These are phyloP conservation scores for Gambusia affinis DNA, from an alignment of 2,113 vertebrate genomes.

Conservation along the genomic window DNA sequence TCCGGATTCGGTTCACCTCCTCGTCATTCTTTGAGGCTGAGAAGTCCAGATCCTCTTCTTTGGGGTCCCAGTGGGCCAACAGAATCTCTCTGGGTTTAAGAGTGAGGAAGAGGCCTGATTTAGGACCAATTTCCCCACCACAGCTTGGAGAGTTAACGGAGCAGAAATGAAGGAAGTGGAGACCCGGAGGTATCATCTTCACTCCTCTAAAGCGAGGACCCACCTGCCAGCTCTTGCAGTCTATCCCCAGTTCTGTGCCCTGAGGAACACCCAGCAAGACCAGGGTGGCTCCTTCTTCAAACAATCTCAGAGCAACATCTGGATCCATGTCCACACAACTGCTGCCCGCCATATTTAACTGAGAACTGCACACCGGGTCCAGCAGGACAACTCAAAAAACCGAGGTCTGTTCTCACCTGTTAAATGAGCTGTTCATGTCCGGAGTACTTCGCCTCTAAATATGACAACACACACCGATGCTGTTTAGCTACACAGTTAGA, in stretches of 20 bases:
- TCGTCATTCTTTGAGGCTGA: slow-evolving; percentile 78
- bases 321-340: slow-evolving; percentile 81
- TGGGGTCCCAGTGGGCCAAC: slow-evolving; percentile 85
- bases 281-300: slow-evolving; percentile 91
- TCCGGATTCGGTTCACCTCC: slow-evolving; percentile 82
- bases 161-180: slow-evolving; percentile 93
- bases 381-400: background rate
- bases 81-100: slow-evolving; percentile 84
- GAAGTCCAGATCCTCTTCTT: slow-evolving; percentile 84
- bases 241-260: slow-evolving; percentile 92
- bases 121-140: slow-evolving; percentile 84
- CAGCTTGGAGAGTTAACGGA: slow-evolving; percentile 73
- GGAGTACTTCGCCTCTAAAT: background rate
- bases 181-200: slow-evolving; percentile 95
- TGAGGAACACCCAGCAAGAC: slow-evolving; percentile 88
- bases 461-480: background rate
- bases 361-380: background rate
- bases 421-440: background rate
- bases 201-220: slow-evolving; percentile 92
- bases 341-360: slow-evolving; percentile 60
- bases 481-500: background rate
- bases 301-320: slow-evolving; percentile 86
- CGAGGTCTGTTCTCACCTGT: background rate
- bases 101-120: slow-evolving; percentile 86
- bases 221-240: slow-evolving; percentile 91